These are phyloP conservation scores for Phoronis australis DNA, from an alignment of 2,888 invertebrate genomes.

Conservation along the genomic window DNA sequence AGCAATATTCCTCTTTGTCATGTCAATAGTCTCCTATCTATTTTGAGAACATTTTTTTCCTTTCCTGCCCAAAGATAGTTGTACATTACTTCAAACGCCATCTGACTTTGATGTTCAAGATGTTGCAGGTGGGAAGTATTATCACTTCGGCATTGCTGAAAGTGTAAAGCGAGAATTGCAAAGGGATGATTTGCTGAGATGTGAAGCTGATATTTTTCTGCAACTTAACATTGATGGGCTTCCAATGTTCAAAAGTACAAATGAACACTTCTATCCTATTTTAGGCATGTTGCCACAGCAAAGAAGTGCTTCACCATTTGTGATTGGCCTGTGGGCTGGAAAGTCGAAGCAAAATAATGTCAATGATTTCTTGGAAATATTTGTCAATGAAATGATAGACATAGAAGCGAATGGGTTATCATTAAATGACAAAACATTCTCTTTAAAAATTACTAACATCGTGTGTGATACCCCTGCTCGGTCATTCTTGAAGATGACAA, in stretches of 20 bases:
- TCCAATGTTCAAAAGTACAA: conserved; percentile 6
- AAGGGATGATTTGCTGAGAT: not conserved
- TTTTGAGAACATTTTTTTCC: not conserved
- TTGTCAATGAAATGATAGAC: not conserved
- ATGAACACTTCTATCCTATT: conserved; percentile 5
- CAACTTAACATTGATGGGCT: conserved; percentile 8
- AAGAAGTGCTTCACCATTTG: conserved; percentile 2
- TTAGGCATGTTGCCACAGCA: conserved; percentile 1
- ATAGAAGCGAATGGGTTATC: not conserved
- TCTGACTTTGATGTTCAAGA: not conserved
- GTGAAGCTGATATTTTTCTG: not conserved
- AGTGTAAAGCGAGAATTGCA: not conserved
- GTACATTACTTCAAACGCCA: not conserved
- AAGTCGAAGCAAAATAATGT: conserved; percentile 2
- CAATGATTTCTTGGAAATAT: conserved; percentile 1
- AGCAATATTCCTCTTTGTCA: not conserved
- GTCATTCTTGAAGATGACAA: conserved; percentile 2
- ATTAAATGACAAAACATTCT: not conserved
- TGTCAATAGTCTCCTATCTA: not conserved
- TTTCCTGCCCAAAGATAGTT: not conserved
- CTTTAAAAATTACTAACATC: not conserved
- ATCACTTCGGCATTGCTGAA: conserved; percentile 4
- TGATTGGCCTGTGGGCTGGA: conserved; percentile 4
- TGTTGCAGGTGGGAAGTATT: conserved; percentile 6
- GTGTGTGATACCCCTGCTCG: conserved; percentile 1